Percentiles rank a stretch among this genome's conserved stretches.
Conservation (phyloP, 1,140 invertebrate genomes). For the Diuraphis noxia region DNA sequence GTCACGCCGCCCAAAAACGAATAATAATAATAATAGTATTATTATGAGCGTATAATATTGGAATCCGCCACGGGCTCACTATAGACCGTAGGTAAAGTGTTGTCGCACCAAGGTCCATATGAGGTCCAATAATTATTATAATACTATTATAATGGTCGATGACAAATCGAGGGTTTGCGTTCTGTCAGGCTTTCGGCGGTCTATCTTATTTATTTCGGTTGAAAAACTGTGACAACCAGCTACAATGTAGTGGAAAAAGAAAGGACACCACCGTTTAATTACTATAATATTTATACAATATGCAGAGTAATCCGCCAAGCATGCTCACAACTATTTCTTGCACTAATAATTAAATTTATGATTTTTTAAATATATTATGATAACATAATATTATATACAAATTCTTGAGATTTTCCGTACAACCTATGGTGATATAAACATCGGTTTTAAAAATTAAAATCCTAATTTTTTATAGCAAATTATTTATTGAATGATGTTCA, state of each 20-base stretch:
- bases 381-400: background rate
- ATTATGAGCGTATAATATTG: background rate
- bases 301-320: background rate
- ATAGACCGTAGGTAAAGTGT: background rate
- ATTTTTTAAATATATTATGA: background rate
- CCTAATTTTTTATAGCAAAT: background rate
- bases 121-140: background rate
- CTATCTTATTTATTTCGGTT: background rate
- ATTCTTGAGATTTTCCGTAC: too few relatives aligned
- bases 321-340: background rate
- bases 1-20: background rate
- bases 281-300: background rate
- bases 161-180: background rate
- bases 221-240: background rate
- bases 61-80: background rate
- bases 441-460: background rate
- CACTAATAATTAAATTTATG: background rate
- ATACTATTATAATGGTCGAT: background rate
- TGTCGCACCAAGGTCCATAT: background rate
- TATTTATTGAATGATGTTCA: background rate
- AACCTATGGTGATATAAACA: too few relatives aligned
- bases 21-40: background rate
- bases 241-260: background rate
- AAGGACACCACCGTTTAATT: background rate
- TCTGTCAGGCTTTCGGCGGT: background rate